Percentiles rank a stretch among this genome's conserved stretches.
phyloP scores from a whole-genome alignment of 1,140 invertebrate species.

The Drosophila ercepeae region DNA sequence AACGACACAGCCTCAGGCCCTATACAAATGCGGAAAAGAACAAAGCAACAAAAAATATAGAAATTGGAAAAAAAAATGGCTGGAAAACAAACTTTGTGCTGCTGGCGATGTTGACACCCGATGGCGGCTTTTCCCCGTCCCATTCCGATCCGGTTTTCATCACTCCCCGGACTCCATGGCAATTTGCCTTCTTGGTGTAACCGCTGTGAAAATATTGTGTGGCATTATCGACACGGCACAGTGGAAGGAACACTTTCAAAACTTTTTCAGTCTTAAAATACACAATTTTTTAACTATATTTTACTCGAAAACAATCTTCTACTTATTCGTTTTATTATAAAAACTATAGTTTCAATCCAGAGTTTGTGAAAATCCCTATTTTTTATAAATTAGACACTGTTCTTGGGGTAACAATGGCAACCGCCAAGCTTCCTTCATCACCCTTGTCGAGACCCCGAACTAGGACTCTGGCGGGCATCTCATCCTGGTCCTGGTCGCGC shows the following conservation, averaged over 20 bases:
- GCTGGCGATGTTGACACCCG: constrained; percentile 73
- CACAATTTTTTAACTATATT: not conserved
- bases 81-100: constrained; percentile 54
- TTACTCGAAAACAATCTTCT: too few species aligned
- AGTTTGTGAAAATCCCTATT: not conserved
- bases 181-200: constrained; percentile 64
- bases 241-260: not conserved
- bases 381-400: constrained; percentile 10
- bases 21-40: constrained; percentile 34
- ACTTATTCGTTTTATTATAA: too few species aligned
- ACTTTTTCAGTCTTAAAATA: too few species aligned
- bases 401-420: constrained; percentile 64
- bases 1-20: constrained; percentile 36
- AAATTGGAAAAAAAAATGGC: constrained; percentile 38
- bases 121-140: constrained; percentile 44
- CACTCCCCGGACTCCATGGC: constrained; percentile 1
- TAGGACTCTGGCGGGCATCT: constrained; percentile 16
- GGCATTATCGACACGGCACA: constrained; percentile 65
- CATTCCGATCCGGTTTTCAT: constrained; percentile 6
- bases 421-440: constrained; percentile 21
- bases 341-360: not conserved
- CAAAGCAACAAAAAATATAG: constrained; percentile 21
- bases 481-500: constrained; percentile 39
- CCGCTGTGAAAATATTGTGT: constrained; percentile 72
- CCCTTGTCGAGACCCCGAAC: constrained; percentile 10